Evolutionary conservation across 2,113 vertebrate species (phyloP).

Genomic region (Leucoraja erinaceus): DNA sequence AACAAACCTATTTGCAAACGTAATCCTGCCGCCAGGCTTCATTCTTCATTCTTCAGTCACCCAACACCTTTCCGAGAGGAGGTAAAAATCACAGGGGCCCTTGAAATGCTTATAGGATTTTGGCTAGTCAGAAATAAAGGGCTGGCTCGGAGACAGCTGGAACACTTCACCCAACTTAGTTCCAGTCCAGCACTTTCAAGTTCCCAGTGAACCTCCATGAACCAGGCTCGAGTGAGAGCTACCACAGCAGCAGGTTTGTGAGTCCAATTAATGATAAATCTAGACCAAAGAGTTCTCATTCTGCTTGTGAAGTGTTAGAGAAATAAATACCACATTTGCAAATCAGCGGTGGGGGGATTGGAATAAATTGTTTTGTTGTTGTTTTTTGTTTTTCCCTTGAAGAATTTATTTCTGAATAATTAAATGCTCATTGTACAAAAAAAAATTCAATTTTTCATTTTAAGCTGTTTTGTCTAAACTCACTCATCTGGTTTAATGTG

Average conservation of each 20-base stretch:
- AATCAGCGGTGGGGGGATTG: neutral
- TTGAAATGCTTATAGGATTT: neutral
- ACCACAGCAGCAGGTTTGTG: neutral
- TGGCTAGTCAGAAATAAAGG: neutral
- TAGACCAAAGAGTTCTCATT: neutral
- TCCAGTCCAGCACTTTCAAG: neutral
- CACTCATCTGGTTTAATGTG: neutral
- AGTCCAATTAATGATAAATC: neutral
- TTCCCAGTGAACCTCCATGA: neutral
- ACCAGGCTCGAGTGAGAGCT: too few species aligned
- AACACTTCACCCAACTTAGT: neutral
- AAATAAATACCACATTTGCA: neutral
- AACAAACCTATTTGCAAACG: neutral
- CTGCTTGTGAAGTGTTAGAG: neutral
- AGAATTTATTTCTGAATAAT: neutral
- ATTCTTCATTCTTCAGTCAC: neutral
- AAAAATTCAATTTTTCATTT: neutral
- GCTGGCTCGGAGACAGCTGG: neutral
- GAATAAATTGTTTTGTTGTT: neutral
- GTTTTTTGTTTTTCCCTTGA: neutral
- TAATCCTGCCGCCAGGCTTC: neutral
- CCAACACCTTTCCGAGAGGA: neutral
- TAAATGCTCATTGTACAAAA: neutral
- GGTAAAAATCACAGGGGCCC: neutral
- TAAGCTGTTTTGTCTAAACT: neutral